These are phyloP conservation scores for human (Homo sapiens) DNA, from an alignment of 2,113 vertebrate genomes.

Conservation along the genomic window DNA sequence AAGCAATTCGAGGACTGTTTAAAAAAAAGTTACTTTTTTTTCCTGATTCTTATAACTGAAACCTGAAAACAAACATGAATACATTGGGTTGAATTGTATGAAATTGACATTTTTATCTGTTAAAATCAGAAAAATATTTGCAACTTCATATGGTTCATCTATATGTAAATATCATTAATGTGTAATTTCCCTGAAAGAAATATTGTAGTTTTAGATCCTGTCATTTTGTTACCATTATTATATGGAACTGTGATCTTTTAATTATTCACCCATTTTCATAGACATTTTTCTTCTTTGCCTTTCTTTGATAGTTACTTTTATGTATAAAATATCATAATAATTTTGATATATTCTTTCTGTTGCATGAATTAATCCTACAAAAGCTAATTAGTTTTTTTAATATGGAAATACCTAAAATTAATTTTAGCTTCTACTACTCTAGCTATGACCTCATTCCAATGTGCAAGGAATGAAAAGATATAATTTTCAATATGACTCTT, in stretches of 20 bases:
- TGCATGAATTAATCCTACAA: background rate
- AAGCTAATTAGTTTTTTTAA: conserved; percentile 54
- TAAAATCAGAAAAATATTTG: background rate
- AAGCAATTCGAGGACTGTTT: background rate
- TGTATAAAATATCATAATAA: background rate
- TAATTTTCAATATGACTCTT: background rate
- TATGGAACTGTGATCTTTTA: background rate
- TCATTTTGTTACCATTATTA: conserved; percentile 22
- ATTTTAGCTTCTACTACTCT: background rate
- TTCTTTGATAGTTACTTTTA: conserved; percentile 14
- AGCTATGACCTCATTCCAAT: background rate
- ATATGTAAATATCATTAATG: background rate
- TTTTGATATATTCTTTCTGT: background rate
- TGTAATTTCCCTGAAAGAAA: background rate
- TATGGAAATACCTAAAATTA: conserved; percentile 37
- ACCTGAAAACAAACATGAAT: background rate
- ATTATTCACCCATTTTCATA: background rate
- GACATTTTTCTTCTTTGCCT: background rate
- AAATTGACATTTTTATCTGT: background rate
- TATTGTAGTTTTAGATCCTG: background rate
- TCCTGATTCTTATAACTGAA: background rate
- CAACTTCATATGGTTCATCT: background rate
- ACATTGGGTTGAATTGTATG: background rate
- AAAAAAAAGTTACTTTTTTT: background rate
- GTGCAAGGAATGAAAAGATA: background rate